Evolutionary conservation across 2,888 invertebrate species (phyloP).

Genomic region (Agrochola macilenta): DNA sequence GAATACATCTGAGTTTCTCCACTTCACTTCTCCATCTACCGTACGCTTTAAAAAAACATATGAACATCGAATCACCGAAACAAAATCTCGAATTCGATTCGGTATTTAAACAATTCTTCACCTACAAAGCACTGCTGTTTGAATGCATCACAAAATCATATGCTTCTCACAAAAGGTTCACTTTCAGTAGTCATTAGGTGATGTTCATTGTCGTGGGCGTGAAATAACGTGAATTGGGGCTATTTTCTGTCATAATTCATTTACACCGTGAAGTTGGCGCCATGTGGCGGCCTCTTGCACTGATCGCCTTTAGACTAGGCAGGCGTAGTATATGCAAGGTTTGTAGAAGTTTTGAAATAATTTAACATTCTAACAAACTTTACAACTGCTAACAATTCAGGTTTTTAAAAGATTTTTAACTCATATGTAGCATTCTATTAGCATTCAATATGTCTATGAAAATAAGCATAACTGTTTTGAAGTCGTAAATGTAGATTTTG

Average conservation of each 20-base stretch:
- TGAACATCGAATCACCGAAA: conserved; percentile 5
- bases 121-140: conserved; percentile 31
- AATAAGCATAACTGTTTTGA: background rate
- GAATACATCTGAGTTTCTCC: background rate
- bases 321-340: conserved; percentile 62
- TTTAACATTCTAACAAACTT: background rate
- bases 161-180: conserved; percentile 53
- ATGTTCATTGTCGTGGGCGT: conserved; percentile 73
- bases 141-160: conserved; percentile 49
- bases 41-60: background rate
- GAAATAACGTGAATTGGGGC: conserved; percentile 73
- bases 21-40: background rate
- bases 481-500: background rate
- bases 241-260: conserved; percentile 80
- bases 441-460: background rate
- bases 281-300: conserved; percentile 78
- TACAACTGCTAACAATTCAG: background rate
- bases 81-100: conserved; percentile 40
- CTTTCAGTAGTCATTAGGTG: conserved; percentile 65
- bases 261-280: conserved; percentile 82
- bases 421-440: background rate
- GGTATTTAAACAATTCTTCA: conserved; percentile 51
- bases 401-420: background rate
- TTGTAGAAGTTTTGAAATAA: background rate
- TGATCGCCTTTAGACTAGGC: conserved; percentile 61